Conservation (phyloP, 1,140 invertebrate species). For the Ptiloglossa arizonensis region DNA sequence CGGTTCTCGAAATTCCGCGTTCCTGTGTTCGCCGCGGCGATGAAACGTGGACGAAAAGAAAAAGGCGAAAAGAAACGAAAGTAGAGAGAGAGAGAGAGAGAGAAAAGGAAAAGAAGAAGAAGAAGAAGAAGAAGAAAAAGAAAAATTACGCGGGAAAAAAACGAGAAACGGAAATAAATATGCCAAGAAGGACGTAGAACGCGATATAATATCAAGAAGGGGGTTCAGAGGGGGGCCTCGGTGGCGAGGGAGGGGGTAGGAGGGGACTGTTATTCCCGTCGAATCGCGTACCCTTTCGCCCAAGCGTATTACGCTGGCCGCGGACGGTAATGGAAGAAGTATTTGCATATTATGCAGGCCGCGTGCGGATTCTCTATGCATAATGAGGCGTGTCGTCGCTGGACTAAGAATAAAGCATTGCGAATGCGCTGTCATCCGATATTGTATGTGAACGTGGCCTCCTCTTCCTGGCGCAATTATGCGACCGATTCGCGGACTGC, state of each 20-base stretch:
- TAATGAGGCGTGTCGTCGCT: slow-evolving; percentile 75
- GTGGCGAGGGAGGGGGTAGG: too few relatives aligned
- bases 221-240: too few relatives aligned
- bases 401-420: slow-evolving; percentile 76
- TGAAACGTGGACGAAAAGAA: not conserved
- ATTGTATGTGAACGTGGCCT: slow-evolving; percentile 59
- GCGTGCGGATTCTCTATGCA: slow-evolving; percentile 78
- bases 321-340: slow-evolving; percentile 73
- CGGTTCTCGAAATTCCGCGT: slow-evolving; percentile 51
- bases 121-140: slow-evolving; percentile 12
- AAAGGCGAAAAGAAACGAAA: slow-evolving; percentile 9
- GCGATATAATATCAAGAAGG: slow-evolving; percentile 38
- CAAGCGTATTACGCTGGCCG: slow-evolving; percentile 67
- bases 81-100: not conserved
- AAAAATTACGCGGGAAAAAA: not conserved
- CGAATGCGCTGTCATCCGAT: slow-evolving; percentile 63
- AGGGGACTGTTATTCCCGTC: slow-evolving; percentile 42
- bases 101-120: slow-evolving; percentile 19
- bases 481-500: slow-evolving; percentile 30
- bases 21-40: slow-evolving; percentile 23
- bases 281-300: slow-evolving; percentile 37
- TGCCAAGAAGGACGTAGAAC: not conserved
- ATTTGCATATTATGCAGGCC: slow-evolving; percentile 78
- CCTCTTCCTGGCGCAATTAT: slow-evolving; percentile 60
- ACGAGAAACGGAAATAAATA: not conserved